Evolutionary conservation across 2,888 invertebrate species (phyloP).

Genomic region (Phortica okadai): DNA sequence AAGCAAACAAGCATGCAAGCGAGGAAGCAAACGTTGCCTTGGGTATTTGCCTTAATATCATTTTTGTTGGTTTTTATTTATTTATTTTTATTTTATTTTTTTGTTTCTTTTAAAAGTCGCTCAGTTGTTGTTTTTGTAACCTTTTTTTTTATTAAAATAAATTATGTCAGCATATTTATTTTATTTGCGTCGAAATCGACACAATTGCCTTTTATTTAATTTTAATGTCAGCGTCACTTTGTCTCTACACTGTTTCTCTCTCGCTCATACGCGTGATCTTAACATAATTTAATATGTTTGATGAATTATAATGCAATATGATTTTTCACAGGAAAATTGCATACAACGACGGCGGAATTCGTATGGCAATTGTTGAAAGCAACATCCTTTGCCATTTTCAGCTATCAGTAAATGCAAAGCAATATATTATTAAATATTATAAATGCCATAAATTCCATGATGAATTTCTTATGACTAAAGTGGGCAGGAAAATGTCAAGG

Average conservation of each 20-base stretch:
- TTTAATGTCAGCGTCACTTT: background rate
- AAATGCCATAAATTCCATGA: slow-evolving; percentile 45
- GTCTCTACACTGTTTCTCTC: background rate
- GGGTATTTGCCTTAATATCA: background rate
- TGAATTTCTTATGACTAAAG: slow-evolving; percentile 36
- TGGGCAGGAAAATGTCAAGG: background rate
- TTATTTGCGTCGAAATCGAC: slow-evolving; percentile 9
- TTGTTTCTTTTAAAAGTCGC: background rate
- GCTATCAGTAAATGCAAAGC: slow-evolving; percentile 8
- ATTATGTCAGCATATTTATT: slow-evolving; percentile 26
- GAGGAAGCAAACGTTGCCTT: no score
- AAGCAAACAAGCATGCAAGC: background rate
- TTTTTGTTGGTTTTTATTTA: background rate
- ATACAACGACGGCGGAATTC: background rate
- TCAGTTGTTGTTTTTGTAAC: background rate
- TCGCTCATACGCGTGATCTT: background rate
- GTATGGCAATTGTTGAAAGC: background rate
- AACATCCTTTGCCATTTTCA: background rate
- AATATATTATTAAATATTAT: slow-evolving; percentile 15
- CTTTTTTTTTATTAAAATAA: background rate
- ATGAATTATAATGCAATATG: slow-evolving; percentile 17
- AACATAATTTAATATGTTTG: background rate
- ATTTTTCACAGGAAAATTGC: slow-evolving; percentile 12
- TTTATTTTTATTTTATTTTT: slow-evolving; percentile 3
- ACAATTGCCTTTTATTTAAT: slow-evolving; percentile 13